Conservation (phyloP, 2,113 vertebrate species). For the Mellivora capensis region DNA sequence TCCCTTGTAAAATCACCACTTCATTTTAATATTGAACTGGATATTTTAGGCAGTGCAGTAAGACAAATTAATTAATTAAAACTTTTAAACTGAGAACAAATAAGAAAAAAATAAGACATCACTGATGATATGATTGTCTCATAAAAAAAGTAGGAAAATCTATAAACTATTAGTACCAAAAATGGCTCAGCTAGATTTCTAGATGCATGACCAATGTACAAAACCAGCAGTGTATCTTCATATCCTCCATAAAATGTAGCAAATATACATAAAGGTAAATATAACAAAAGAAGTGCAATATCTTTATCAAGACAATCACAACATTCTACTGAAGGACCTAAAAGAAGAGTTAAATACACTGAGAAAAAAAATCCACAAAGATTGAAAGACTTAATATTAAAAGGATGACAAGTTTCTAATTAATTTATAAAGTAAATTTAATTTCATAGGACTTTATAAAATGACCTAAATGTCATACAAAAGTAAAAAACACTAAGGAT, state of each 20-base stretch:
- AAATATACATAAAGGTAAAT: neutral
- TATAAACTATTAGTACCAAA: neutral
- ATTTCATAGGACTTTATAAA: neutral
- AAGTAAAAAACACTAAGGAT: neutral
- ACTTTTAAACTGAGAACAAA: neutral
- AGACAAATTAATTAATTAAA: neutral
- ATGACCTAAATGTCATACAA: neutral
- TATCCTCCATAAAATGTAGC: neutral
- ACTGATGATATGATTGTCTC: neutral
- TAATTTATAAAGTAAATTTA: constrained; percentile 14
- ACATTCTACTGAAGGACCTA: neutral
- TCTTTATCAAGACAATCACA: neutral
- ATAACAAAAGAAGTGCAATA: neutral
- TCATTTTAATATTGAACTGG: neutral
- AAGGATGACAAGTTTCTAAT: neutral
- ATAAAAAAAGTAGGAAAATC: neutral
- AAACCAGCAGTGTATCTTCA: neutral
- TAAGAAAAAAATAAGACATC: neutral
- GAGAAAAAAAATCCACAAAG: neutral
- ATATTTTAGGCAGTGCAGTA: neutral
- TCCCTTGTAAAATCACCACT: neutral
- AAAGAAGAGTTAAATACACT: neutral
- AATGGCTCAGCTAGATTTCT: neutral
- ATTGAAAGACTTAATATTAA: neutral
- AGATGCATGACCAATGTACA: neutral